Conservation (phyloP, 2,113 vertebrate species). For the Ceuthmochares aereus region DNA sequence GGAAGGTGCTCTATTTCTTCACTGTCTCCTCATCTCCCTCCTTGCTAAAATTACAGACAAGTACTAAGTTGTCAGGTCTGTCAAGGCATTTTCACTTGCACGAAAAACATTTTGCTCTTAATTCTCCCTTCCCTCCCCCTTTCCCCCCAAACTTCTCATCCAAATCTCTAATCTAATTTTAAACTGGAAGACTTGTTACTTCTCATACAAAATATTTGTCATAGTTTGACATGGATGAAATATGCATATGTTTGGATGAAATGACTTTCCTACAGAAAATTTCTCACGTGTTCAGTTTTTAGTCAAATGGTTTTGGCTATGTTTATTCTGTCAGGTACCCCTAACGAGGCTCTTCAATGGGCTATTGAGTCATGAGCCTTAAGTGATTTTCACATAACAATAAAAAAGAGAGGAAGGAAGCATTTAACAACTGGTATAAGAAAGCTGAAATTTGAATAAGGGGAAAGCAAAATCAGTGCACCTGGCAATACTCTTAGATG, state of each 20-base stretch:
- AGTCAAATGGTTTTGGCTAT: not conserved
- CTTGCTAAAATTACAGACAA: not conserved
- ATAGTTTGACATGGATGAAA: not conserved
- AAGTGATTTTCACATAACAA: not conserved
- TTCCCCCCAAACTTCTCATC: not conserved
- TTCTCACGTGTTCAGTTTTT: not conserved
- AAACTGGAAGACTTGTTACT: not conserved
- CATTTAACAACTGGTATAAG: not conserved
- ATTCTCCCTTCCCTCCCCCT: too few relatives aligned
- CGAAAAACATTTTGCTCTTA: not conserved
- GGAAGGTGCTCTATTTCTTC: not conserved
- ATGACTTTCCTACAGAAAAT: not conserved
- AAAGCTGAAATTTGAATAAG: not conserved
- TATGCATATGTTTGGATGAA: not conserved
- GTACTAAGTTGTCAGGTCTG: not conserved
- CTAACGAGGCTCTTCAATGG: not conserved
- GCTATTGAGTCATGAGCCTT: not conserved
- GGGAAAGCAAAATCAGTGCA: not conserved
- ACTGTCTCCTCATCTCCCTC: fast-evolving
- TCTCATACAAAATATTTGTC: not conserved
- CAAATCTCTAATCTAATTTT: not conserved
- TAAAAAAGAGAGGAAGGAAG: not conserved
- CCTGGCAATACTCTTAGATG: not conserved
- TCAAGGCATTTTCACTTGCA: not conserved
- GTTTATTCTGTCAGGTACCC: not conserved